Percentiles rank a stretch among this genome's conserved stretches.
Evolutionary conservation across 2,113 vertebrate genomes (phyloP).

Genomic region (Pterophyllum scalare): DNA sequence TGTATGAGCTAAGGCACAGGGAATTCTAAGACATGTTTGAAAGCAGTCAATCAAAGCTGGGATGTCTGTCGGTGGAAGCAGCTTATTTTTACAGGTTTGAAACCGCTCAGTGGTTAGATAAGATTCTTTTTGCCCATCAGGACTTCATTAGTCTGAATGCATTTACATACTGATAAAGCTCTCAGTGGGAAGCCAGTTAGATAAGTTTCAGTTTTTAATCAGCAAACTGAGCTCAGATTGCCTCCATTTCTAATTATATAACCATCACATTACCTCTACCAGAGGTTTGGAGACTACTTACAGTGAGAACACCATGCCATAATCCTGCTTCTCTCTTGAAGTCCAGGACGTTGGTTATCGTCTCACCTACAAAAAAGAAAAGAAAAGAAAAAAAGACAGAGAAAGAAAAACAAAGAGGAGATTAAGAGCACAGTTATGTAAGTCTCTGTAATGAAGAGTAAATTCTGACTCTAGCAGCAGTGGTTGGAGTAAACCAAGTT

Average conservation of each 20-base stretch:
- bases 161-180: conserved; percentile 23
- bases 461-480: not conserved
- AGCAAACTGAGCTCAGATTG: conserved; percentile 13
- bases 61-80: not conserved
- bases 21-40: not conserved
- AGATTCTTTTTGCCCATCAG: not conserved
- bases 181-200: not conserved
- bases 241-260: conserved; percentile 11
- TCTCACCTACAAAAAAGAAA: conserved; percentile 86
- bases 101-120: conserved; percentile 1
- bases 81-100: conserved; percentile 5
- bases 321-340: conserved; percentile 97
- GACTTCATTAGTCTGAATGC: conserved; percentile 22
- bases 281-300: conserved; percentile 76
- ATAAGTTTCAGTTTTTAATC: conserved; percentile 9
- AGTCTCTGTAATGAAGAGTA: not conserved
- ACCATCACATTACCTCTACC: not conserved
- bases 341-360: conserved; percentile 94
- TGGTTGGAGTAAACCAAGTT: not conserved
- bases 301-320: conserved; percentile 94
- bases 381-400: too few species aligned
- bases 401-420: not conserved
- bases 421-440: not conserved
- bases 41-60: not conserved
- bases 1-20: not conserved